A percentile compares a stretch with the other conserved stretches of the same genome.
Evolutionary conservation across 2,113 vertebrate species (phyloP).

Genomic region (Dipodomys spectabilis): DNA sequence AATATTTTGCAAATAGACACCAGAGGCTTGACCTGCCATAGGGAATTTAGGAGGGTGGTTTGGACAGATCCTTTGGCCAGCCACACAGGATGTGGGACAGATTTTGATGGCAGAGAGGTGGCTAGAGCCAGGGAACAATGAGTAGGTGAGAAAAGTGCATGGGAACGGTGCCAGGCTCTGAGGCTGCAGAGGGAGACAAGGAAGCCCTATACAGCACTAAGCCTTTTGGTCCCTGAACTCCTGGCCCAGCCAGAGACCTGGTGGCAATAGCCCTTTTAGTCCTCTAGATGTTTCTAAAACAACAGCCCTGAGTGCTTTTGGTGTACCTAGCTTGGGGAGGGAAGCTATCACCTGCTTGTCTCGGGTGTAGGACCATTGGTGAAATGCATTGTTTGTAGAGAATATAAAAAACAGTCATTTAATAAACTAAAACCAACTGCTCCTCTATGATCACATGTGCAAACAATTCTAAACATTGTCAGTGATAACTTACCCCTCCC

Average conservation of each 20-base stretch:
- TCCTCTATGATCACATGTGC: not conserved
- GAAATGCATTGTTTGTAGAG: not conserved
- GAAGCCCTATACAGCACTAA: not conserved
- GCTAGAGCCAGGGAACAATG: not conserved
- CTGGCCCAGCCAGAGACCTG: not conserved
- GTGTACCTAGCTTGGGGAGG: not conserved
- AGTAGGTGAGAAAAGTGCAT: not conserved
- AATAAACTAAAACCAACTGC: not conserved
- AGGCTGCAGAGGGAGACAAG: not conserved
- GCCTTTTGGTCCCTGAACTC: not conserved
- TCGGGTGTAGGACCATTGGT: not conserved
- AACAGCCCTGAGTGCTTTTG: not conserved
- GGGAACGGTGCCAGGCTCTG: not conserved
- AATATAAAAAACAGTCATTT: not conserved
- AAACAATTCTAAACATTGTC: not conserved
- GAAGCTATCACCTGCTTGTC: not conserved
- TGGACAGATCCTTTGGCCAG: not conserved
- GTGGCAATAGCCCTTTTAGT: not conserved
- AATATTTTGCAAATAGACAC: not conserved
- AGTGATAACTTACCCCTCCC: not conserved
- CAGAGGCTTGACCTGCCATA: not conserved
- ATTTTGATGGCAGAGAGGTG: not conserved
- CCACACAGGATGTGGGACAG: not conserved
- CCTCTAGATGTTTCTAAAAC: not conserved
- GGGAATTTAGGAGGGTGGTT: not conserved